Evolutionary conservation across 37 sponge, comb jelly and placozoan species (phyloP).

Genomic region (Eunapius fragilis): DNA sequence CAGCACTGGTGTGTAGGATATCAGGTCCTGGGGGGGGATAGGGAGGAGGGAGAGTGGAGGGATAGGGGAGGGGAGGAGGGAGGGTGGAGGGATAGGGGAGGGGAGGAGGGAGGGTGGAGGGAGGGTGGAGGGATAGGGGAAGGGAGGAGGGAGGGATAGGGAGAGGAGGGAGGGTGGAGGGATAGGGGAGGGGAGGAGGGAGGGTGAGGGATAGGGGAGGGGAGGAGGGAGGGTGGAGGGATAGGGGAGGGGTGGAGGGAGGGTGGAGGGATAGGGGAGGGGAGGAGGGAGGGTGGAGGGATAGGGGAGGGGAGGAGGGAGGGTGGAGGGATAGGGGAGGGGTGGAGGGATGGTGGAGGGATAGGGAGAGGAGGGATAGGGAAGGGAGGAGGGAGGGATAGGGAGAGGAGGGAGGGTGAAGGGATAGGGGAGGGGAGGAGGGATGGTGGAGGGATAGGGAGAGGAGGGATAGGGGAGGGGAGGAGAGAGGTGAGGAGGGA

Average conservation of each 20-base stretch:
- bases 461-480: background rate
- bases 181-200: background rate
- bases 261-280: background rate
- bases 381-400: background rate
- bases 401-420: background rate
- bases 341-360: background rate
- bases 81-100: background rate
- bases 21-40: background rate
- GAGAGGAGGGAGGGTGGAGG: background rate
- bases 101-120: background rate
- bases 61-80: background rate
- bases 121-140: background rate
- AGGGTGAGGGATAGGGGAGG: background rate
- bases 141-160: background rate
- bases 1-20: background rate
- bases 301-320: background rate
- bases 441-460: background rate
- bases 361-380: background rate
- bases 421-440: background rate
- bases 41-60: background rate
- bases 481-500: background rate
- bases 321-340: background rate
- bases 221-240: background rate
- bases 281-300: background rate
- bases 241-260: background rate